These are phyloP conservation scores for Pedionomus torquatus DNA, from an alignment of 2,113 vertebrate genomes.

Conservation along the genomic window DNA sequence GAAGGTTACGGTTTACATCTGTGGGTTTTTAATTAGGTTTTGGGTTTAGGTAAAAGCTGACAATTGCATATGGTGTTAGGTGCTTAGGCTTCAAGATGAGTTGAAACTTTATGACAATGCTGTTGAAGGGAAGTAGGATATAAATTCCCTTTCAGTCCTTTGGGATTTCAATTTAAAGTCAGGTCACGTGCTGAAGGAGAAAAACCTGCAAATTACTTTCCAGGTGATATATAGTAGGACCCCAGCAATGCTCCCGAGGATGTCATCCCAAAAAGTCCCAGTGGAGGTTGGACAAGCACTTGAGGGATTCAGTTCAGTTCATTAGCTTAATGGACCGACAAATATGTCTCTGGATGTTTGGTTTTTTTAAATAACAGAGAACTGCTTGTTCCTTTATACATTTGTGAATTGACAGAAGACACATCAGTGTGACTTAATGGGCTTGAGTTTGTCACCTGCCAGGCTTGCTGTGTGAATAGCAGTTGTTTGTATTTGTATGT, in stretches of 20 bases:
- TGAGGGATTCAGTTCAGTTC: background rate
- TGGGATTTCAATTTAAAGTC: background rate
- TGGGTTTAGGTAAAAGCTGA: background rate
- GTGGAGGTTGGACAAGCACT: background rate
- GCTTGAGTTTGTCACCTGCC: background rate
- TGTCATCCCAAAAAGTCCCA: background rate
- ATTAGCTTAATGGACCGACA: background rate
- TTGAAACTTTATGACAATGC: background rate
- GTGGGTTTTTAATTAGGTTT: background rate
- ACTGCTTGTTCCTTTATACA: background rate
- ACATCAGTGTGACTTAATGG: too few relatives aligned
- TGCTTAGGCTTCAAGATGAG: background rate
- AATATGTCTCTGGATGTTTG: background rate
- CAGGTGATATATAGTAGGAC: background rate
- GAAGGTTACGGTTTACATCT: background rate
- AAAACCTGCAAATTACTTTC: background rate
- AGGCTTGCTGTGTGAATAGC: background rate
- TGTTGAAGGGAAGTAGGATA: background rate
- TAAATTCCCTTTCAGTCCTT: background rate
- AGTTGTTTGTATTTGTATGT: background rate
- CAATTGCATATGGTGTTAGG: background rate
- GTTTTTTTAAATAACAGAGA: background rate
- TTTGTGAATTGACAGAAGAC: background rate
- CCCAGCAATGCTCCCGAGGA: background rate
- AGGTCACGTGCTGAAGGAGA: background rate